These are phyloP conservation scores for Drosophila arawakana DNA, from an alignment of 1,140 invertebrate genomes.

Conservation along the genomic window DNA sequence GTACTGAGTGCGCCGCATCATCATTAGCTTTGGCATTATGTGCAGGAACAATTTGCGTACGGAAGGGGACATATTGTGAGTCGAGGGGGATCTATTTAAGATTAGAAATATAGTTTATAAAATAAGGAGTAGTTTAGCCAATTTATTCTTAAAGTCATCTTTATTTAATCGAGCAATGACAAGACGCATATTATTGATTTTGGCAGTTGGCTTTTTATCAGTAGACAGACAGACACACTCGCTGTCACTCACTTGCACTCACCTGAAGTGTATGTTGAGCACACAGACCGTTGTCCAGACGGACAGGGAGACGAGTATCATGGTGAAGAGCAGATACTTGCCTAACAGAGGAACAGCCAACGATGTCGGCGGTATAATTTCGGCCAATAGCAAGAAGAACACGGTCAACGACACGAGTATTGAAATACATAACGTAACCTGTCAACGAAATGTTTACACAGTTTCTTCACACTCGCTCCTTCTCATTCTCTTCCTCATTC, in stretches of 20 bases:
- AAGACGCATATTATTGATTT: too few species aligned
- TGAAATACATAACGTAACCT: slow-evolving; percentile 97
- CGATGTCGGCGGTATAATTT: slow-evolving; percentile 99
- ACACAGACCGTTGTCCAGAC: slow-evolving; percentile 99
- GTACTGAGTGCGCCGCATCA: slow-evolving; percentile 95
- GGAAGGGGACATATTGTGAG: slow-evolving; percentile 97
- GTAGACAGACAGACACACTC: too few species aligned
- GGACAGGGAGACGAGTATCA: slow-evolving; percentile 98
- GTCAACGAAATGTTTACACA: slow-evolving; percentile 84
- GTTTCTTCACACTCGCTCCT: slow-evolving; percentile 53
- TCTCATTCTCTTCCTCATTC: slow-evolving; percentile 6
- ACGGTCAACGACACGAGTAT: slow-evolving; percentile 99
- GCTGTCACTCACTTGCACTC: slow-evolving; percentile 79
- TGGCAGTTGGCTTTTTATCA: too few species aligned
- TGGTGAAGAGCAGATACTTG: slow-evolving; percentile 98
- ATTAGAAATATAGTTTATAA: slow-evolving; percentile 4
- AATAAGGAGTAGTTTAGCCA: background rate
- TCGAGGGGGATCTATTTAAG: slow-evolving; percentile 97
- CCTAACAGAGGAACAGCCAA: slow-evolving; percentile 98
- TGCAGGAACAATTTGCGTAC: slow-evolving; percentile 94
- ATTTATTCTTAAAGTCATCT: too few species aligned
- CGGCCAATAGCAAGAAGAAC: slow-evolving; percentile 98
- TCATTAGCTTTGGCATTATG: slow-evolving; percentile 94
- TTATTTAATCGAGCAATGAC: too few species aligned
- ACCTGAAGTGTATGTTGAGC: slow-evolving; percentile 99